Conservation (phyloP, 2,888 invertebrate species). For the Listrodromus nycthemerus region DNA sequence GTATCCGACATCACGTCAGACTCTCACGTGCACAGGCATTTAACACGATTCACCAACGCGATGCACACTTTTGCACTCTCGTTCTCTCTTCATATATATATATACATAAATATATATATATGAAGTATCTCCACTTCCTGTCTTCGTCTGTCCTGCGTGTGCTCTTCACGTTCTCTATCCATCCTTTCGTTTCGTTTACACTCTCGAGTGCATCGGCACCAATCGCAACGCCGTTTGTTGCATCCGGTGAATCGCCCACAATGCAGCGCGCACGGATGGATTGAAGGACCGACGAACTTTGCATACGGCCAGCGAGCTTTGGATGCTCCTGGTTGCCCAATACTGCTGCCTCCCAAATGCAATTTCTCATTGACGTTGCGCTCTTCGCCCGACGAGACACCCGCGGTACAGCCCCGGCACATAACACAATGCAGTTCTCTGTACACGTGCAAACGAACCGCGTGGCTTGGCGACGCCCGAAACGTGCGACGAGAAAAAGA, state of each 20-base stretch:
- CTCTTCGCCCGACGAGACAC: slow-evolving; percentile 12
- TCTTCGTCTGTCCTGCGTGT: not conserved
- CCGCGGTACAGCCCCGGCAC: not conserved
- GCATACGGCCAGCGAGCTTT: slow-evolving; percentile 62
- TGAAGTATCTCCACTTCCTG: slow-evolving; percentile 49
- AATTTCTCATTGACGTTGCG: slow-evolving; percentile 67
- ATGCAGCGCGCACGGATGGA: slow-evolving; percentile 42
- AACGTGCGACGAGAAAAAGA: not conserved
- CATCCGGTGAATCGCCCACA: slow-evolving; percentile 68
- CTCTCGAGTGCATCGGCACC: slow-evolving; percentile 57
- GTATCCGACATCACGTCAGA: slow-evolving; percentile 72
- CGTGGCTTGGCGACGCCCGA: not conserved
- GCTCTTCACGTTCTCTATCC: slow-evolving; percentile 27
- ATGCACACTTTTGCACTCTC: slow-evolving; percentile 61
- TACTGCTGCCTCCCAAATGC: slow-evolving; percentile 70
- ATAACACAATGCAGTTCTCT: slow-evolving; percentile 5
- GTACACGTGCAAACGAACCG: slow-evolving; percentile 19
- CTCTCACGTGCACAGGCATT: slow-evolving; percentile 68
- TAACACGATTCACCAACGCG: slow-evolving; percentile 62
- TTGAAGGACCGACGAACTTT: slow-evolving; percentile 70
- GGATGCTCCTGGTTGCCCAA: slow-evolving; percentile 37
- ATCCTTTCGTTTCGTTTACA: slow-evolving; percentile 47
- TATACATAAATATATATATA: slow-evolving; percentile 14
- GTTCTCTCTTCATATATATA: slow-evolving; percentile 44
- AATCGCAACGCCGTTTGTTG: slow-evolving; percentile 74